These are phyloP conservation scores for Cheirogaleus medius DNA, from an alignment of 2,113 vertebrate species.

Conservation along the genomic window DNA sequence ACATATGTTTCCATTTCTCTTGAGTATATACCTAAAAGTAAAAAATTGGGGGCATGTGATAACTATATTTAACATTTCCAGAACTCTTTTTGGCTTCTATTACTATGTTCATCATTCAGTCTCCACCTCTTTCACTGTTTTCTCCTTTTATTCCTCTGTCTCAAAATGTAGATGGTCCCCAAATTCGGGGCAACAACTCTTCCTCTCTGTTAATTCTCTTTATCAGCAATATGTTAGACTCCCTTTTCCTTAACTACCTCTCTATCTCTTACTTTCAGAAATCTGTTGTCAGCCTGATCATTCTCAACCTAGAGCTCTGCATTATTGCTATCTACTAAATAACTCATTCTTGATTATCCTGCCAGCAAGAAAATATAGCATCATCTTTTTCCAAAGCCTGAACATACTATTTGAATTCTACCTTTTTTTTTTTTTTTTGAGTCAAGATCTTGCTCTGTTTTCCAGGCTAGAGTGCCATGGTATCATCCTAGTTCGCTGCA, in stretches of 20 bases:
- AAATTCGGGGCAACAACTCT: background rate
- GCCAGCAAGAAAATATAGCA: background rate
- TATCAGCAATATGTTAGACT: background rate
- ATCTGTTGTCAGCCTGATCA: background rate
- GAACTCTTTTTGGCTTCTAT: background rate
- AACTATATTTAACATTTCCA: background rate
- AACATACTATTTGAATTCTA: background rate
- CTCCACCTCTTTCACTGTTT: background rate
- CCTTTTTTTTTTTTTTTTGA: too few relatives aligned
- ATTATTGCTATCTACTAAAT: background rate
- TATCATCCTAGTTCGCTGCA: too few relatives aligned
- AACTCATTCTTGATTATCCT: background rate
- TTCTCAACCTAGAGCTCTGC: background rate
- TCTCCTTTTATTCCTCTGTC: background rate
- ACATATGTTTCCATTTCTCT: slow-evolving; percentile 25
- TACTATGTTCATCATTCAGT: background rate
- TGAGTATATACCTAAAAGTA: background rate
- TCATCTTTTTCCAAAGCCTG: background rate
- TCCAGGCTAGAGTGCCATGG: too few relatives aligned
- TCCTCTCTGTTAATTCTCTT: background rate
- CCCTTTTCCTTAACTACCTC: background rate
- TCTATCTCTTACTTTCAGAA: background rate
- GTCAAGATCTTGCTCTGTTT: too few relatives aligned
- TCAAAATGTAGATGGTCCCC: background rate
- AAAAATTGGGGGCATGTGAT: background rate